These are phyloP conservation scores for Metridium senile DNA, from an alignment of 92 coral and sea anemone species.

Conservation along the genomic window DNA sequence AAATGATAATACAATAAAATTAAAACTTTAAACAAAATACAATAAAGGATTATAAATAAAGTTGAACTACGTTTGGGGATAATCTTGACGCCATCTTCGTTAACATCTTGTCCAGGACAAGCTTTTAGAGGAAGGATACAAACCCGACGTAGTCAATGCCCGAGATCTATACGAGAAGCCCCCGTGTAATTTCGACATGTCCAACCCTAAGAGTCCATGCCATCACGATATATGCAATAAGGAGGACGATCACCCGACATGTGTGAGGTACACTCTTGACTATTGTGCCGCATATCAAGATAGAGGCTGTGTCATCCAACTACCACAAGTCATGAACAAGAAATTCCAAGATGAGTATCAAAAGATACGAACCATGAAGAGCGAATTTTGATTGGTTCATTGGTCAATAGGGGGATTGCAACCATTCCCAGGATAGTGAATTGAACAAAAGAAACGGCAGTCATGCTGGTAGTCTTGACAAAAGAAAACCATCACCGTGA, in stretches of 20 bases:
- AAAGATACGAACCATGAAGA: conserved; percentile 40
- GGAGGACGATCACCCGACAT: conserved; percentile 56
- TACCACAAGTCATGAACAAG: conserved; percentile 89
- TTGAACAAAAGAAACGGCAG: not conserved
- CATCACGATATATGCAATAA: conserved; percentile 41
- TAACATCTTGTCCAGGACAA: not conserved
- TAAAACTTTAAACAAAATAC: too few species aligned
- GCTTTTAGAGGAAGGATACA: conserved; percentile 8
- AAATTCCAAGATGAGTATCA: conserved; percentile 51
- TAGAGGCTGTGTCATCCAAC: conserved; percentile 89
- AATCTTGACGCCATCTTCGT: not conserved
- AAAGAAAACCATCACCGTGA: too few species aligned
- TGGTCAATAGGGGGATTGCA: not conserved
- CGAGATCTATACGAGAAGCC: conserved; percentile 3
- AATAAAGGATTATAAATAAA: too few species aligned
- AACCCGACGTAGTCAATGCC: not conserved
- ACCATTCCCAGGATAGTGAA: not conserved
- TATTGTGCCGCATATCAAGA: conserved; percentile 85
- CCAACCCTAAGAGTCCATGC: conserved; percentile 83
- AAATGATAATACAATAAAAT: too few species aligned
- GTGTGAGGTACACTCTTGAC: conserved; percentile 79
- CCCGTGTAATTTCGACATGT: conserved; percentile 86
- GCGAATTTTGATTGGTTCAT: conserved; percentile 27
- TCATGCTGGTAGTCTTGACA: too few species aligned
- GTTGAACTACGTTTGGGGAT: too few species aligned